These are phyloP conservation scores for Maccullochella peelii DNA, from an alignment of 2,113 vertebrate species.

Conservation along the genomic window DNA sequence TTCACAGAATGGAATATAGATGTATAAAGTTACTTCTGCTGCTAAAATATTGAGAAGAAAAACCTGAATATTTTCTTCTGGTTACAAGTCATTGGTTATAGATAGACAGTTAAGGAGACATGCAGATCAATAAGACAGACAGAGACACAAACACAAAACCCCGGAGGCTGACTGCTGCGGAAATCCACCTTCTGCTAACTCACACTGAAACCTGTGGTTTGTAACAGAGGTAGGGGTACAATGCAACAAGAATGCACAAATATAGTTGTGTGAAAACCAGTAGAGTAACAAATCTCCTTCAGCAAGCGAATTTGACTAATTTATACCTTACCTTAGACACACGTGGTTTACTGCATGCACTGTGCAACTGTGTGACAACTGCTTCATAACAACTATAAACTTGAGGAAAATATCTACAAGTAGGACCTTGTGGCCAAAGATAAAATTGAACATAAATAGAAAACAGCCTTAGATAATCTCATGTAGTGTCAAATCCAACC, in stretches of 20 bases:
- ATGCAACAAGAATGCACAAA: neutral
- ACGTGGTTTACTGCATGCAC: too few species aligned
- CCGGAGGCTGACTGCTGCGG: constrained; percentile 14
- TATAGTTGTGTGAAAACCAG: neutral
- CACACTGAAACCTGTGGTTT: constrained; percentile 62
- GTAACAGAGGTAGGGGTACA: constrained; percentile 1
- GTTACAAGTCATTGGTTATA: neutral
- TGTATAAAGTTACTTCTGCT: neutral
- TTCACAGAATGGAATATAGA: neutral
- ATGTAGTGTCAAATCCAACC: neutral
- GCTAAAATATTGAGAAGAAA: neutral
- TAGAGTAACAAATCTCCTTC: neutral
- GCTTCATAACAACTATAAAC: neutral
- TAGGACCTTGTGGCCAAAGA: neutral
- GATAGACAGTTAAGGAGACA: neutral
- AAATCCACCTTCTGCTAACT: neutral
- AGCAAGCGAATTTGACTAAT: neutral
- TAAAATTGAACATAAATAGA: neutral
- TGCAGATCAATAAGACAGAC: neutral
- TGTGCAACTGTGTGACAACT: neutral
- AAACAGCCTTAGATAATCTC: neutral
- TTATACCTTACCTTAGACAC: neutral
- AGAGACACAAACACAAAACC: neutral
- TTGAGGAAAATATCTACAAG: neutral
- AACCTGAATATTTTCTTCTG: neutral